phyloP scores from a whole-genome alignment of 2,888 invertebrate species.

The Aplocera efformata region DNA sequence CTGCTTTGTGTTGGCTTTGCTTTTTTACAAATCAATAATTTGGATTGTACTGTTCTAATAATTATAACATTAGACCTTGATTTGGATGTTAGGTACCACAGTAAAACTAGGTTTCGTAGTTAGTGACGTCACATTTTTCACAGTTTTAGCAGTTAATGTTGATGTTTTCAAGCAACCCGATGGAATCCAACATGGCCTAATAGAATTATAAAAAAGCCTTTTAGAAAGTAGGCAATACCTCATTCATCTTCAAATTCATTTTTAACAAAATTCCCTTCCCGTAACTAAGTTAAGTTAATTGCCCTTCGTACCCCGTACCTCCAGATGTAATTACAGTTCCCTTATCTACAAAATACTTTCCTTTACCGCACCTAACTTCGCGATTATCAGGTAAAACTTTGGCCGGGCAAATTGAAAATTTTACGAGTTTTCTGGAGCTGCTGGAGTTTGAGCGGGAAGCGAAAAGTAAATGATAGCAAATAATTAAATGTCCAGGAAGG shows the following conservation, averaged over 20 bases:
- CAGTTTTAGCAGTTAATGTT: too few species aligned
- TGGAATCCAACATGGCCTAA: too few species aligned
- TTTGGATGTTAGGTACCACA: too few species aligned
- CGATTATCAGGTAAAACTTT: conserved; percentile 77
- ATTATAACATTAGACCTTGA: too few species aligned
- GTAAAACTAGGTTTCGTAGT: too few species aligned
- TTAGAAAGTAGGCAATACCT: not conserved
- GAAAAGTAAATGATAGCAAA: not conserved
- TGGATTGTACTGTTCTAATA: too few species aligned
- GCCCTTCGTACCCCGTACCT: conserved; percentile 29
- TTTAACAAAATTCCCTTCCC: conserved; percentile 3
- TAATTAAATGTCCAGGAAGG: not conserved
- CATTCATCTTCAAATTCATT: conserved; percentile 2
- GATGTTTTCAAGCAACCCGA: too few species aligned
- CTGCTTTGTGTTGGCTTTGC: not conserved
- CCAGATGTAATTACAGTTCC: conserved; percentile 51
- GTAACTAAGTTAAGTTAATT: conserved; percentile 35
- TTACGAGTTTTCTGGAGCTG: conserved; percentile 48
- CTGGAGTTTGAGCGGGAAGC: conserved; percentile 21
- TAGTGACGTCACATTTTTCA: too few species aligned
- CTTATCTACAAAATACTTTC: conserved; percentile 61
- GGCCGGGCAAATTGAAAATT: conserved; percentile 72
- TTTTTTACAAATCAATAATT: too few species aligned
- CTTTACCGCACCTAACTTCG: conserved; percentile 62
- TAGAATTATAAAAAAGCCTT: not conserved